Evolutionary conservation across 1,140 invertebrate genomes (phyloP), one percentile per base, ranked within the genome.

Genomic region (Bombus huntii): DNA sequence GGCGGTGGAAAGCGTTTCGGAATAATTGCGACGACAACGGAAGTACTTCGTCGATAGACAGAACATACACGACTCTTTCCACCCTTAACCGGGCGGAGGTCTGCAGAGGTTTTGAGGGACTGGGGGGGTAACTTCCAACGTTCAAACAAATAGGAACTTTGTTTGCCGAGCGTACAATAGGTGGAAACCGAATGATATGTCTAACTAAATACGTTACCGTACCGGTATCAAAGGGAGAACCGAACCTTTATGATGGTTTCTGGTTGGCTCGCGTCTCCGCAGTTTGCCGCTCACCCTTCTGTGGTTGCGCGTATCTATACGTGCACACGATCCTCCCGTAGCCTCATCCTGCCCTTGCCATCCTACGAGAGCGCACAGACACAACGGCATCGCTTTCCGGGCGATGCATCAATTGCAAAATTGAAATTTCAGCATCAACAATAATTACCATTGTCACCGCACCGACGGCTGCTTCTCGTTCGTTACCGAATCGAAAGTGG

Each of bases 191-290:
- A 94, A 95, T 94, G 94, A 95, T 95, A 94, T 93, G 93, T 95
- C 93, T 93, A 94, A 95, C 94, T 94, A 93, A 95, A 95, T 94
- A 93, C 92, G 94, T 93, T 93, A 91, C 92, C 91, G 91, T 93
- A 91, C 88, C 88, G 86, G 89, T 94, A 93, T 94, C 93, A 94
- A 94, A 94, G 94, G 92, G 89, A 94, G 89, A 92, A 92, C 91
- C 91, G 89, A 94, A 94, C 94, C 94, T 95, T 95, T 94, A 94
- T 94, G 93, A 94, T 93, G 93, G 92, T 94, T 94, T 94, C 93
- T 93, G 91, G 93, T 92, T 93, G 91, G 90, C 91, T 92, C 93
- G 91, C 92, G 93, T 94, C 92, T 94, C 93, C 89, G 88, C 91
- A 92, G 90, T 93, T 92, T 93, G 83, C 92, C 90, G 88, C 90